Base-by-base conservation (phyloP, 2,797 vertebrate species). In the Falco peregrinus region DNA sequence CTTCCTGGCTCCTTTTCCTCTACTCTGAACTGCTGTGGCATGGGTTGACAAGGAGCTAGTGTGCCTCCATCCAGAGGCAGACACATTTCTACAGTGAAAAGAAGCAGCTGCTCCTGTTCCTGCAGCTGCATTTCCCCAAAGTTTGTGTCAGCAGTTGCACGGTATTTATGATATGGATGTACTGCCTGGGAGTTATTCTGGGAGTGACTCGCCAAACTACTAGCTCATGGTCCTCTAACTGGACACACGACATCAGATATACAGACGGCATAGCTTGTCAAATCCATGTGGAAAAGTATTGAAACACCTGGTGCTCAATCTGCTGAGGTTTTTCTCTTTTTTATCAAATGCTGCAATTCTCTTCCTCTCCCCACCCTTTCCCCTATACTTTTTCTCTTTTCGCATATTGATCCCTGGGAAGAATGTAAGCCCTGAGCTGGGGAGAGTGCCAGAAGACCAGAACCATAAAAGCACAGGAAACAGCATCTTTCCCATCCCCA, bases 131-230 rank as follows among this genome's bases (percentile, higher is more conserved):
- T 3, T 10, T 69, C 67, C 65, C 75, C 61, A 61, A 16, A 91
- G 65, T 91, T 93, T 84, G 79, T 86, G 65, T 90, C 93, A 95
- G 92, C 83, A 91, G 24, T 91, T 69, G 53, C 37, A 84, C 7
- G 24, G 61, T 25, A 25, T 88, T 90, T 41, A 61, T 89, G 71
- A 78, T 28, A 75, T 13, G 18, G 54, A 47, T 82, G 37, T 57
- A 82, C 31, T 67, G 35, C 53, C 59, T 76, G 37, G 33, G 77
- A 88, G 33, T 69, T 84, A 76, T 76, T 86, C 83, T 89, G 63
- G 25, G 13, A 37, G 48, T 1, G 2, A 63, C 31, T 53, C 1
- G 0, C 21, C 54, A 47, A 94, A 47, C n/a, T 61, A 22, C 21
- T 39, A 78, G 73, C 47, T 89, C 70, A 4, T n/a, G 70, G 63